phyloP scores from a whole-genome alignment of 2,797 vertebrate species.

The Diplodus sargus region DNA sequence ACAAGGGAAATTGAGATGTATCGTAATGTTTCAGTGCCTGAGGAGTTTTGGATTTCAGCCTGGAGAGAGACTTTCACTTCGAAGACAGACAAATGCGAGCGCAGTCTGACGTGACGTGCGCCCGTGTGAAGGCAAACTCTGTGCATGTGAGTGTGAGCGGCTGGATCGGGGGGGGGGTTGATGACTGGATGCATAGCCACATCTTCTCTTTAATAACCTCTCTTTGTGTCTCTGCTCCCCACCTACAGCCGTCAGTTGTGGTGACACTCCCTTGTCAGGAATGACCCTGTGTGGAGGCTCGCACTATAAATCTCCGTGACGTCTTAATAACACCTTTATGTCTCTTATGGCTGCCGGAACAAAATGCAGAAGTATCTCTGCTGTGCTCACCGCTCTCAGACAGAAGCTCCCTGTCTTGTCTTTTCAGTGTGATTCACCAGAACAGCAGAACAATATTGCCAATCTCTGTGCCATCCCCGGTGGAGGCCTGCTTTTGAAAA shows the following conservation, averaged over 20 bases:
- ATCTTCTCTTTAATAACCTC: conserved; percentile 29
- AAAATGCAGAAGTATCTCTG: conserved; percentile 56
- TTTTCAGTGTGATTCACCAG: conserved; percentile 17
- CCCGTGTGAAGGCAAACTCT: background rate
- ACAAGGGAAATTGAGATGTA: background rate
- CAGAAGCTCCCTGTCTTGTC: background rate
- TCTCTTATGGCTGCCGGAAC: conserved; percentile 50
- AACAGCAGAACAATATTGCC: background rate
- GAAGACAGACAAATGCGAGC: background rate
- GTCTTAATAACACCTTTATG: conserved; percentile 79
- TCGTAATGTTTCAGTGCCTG: background rate
- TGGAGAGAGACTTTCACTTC: background rate
- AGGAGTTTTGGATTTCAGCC: background rate
- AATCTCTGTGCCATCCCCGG: background rate
- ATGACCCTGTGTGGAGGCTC: conserved; percentile 69
- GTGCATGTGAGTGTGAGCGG: background rate
- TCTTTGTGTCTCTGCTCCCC: conserved; percentile 34
- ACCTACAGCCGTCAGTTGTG: conserved; percentile 54
- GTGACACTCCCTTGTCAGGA: conserved; percentile 81
- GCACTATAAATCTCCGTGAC: conserved; percentile 78
- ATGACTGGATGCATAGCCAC: conserved; percentile 14
- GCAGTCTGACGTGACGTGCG: background rate
- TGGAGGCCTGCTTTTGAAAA: conserved; percentile 20
- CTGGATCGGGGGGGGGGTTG: background rate
- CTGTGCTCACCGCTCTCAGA: conserved; percentile 24